phyloP scores from a whole-genome alignment of 2,888 invertebrate species.

The Trachelus stipa region DNA sequence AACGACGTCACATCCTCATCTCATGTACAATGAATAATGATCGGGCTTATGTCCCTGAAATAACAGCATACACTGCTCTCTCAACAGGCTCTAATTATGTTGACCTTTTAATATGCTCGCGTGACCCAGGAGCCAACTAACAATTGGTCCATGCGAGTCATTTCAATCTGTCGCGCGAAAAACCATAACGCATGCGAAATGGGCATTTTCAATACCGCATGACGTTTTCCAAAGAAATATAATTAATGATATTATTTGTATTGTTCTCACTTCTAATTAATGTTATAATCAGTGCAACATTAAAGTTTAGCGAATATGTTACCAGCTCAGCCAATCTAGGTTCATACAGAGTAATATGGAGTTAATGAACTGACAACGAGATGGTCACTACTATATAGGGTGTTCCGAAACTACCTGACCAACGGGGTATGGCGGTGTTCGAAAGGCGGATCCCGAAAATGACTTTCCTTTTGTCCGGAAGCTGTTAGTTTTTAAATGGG shows the following conservation, averaged over 20 bases:
- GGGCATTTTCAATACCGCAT: neutral
- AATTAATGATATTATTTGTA: neutral
- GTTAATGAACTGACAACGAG: neutral
- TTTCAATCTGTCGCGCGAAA: neutral
- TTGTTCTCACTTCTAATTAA: neutral
- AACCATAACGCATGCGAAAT: neutral
- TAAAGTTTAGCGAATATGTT: neutral
- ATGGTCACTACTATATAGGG: neutral
- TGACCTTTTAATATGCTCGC: constrained; percentile 4
- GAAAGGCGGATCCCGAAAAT: no score
- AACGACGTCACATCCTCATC: constrained; percentile 57
- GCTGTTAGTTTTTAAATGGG: no score
- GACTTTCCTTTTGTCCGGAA: no score
- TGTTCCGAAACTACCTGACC: no score
- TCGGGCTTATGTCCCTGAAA: constrained; percentile 30
- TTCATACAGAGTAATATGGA: neutral
- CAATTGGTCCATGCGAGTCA: neutral
- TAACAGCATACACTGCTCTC: constrained; percentile 12
- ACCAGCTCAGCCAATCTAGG: neutral
- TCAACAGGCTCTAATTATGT: neutral
- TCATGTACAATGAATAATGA: constrained; percentile 13
- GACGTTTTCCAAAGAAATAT: neutral
- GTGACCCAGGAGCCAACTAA: neutral
- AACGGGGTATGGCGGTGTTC: no score
- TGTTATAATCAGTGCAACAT: neutral